Base-by-base conservation (phyloP, 2,888 invertebrate species). In the Strigamia maritima region DNA sequence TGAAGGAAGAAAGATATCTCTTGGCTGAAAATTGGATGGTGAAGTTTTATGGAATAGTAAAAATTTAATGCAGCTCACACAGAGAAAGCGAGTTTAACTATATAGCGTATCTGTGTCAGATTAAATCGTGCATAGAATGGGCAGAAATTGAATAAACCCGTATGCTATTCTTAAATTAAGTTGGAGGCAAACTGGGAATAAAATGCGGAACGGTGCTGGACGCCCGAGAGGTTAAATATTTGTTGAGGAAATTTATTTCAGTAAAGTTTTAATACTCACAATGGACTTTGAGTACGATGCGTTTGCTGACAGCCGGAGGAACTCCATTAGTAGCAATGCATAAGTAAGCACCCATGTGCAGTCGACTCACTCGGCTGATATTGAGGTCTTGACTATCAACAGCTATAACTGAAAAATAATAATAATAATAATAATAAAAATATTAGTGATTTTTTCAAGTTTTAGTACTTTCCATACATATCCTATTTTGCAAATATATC, bases 281-380 rank as follows among this genome's bases (percentile, higher is more conserved):
- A 38, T 76, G 35, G 8, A 76, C 76, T 40, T 40, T 76, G 35
- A 76, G 38, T 24, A 76, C 24, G 35, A 76, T 76, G 19, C 76
- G 35, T 19, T 76, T 76, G 19, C 76, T 76, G 76, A 76, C 76
- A 35, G 76, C 76, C 38, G 76, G 76, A n/a, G 76, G 76, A 38
- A 76, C 38, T 14, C 40, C 38, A 22, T 76, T 76, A n/a, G 16
- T 38, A 22, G 76, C 76, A n/a, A 76, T 76, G 38, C 76, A 76
- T 22, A 76, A 38, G 40, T 76, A 76, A 38, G 76, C 76, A 16
- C 76, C 76, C 76, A 76, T 76, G 76, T 76, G 76, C 19, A 76
- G 76, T 2, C 76, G 76, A 76, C 76, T 76, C 76, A 76, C 76
- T 76, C 40, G 35, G 24, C 38, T 26, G 40, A 76, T 76, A 16